phyloP scores from a whole-genome alignment of 2,113 vertebrate species.

The Ancistrus triradiatus region DNA sequence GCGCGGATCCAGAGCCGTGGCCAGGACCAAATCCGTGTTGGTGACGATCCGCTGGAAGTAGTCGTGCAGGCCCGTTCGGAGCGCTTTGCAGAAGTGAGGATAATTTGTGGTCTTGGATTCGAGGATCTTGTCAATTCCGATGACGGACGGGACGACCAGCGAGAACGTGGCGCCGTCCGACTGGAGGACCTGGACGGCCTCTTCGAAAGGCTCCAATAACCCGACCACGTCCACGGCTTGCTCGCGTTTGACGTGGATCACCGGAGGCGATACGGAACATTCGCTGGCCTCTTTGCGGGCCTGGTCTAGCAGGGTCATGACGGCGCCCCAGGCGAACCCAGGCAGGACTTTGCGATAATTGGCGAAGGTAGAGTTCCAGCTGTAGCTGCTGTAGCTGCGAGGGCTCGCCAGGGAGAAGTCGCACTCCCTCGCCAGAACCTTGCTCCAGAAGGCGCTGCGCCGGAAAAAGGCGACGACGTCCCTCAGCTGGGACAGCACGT shows the following conservation, averaged over 20 bases:
- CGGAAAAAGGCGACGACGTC: constrained; percentile 69
- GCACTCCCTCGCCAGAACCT: constrained; percentile 62
- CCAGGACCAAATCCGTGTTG: constrained; percentile 62
- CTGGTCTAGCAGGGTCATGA: constrained; percentile 61
- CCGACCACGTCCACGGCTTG: constrained; percentile 65
- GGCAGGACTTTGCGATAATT: constrained; percentile 60
- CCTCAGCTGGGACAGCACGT: constrained; percentile 62
- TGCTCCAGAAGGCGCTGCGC: constrained; percentile 64
- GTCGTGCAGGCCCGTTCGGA: constrained; percentile 59
- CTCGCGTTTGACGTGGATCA: constrained; percentile 62
- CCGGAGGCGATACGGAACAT: constrained; percentile 55
- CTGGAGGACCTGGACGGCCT: constrained; percentile 65
- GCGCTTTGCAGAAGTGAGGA: constrained; percentile 58
- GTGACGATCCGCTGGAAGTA: constrained; percentile 62
- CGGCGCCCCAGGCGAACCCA: constrained; percentile 55
- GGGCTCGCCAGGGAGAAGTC: constrained; percentile 58
- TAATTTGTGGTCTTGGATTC: constrained; percentile 54
- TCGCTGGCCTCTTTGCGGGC: constrained; percentile 62
- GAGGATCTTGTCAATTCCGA: constrained; percentile 65
- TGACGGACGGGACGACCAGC: constrained; percentile 59
- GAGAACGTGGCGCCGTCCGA: constrained; percentile 60
- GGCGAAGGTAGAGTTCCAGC: constrained; percentile 67
- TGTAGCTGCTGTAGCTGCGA: constrained; percentile 46
- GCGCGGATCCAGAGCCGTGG: constrained; percentile 65
- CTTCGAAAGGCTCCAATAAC: constrained; percentile 66